Evolutionary conservation across 1,140 invertebrate species (phyloP), one percentile per base, ranked within the genome.

Genomic region (Asobara japonica): DNA sequence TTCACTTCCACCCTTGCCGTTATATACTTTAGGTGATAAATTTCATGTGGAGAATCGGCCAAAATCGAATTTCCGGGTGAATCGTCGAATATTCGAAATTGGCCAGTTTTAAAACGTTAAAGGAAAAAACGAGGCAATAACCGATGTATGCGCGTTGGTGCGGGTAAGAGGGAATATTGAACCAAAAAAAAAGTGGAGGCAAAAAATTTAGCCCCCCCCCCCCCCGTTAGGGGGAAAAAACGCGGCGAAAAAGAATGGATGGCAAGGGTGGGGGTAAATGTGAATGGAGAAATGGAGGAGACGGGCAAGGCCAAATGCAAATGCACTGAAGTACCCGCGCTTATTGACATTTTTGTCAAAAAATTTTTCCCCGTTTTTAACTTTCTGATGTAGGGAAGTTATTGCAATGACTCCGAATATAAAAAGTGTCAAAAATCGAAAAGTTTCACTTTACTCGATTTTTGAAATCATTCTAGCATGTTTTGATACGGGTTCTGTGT

Each of bases 81-180:
- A 36, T 71, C 62, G 69, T 71, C 38, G 62, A 71, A 71, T 71
- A 71, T 71, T 71, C 29, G 22, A 56, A 71, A 71, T 71, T 65
- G 69, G 20, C 65, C 30, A 45, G 45, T 33, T 71, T 64, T 56
- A 56, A 71, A 71, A 71, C 30, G 41, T 71, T 71, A 71, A 71
- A 38, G 61, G 61, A 41, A 71, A 71, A 71, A 71, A 51, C 41
- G 41, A 65, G 61, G 62, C 69, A 71, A 71, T 71, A 71, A 65
- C 69, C 62, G 22, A 29, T 65, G 22, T 62, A 61, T 70, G 56
- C 62, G 61, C 69, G 41, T 29, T 45, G 36, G 27, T 51, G 38
- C 69, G 33, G 33, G 11, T 65, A 65, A 41, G 30, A 61, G 51
- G 16, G 51, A 22, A 56, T 25, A 25, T 22, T 56, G 51, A 38